Evolutionary conservation across 1,140 invertebrate species (phyloP), one percentile per base, ranked within the genome.

Genomic region (Polyergus mexicanus): DNA sequence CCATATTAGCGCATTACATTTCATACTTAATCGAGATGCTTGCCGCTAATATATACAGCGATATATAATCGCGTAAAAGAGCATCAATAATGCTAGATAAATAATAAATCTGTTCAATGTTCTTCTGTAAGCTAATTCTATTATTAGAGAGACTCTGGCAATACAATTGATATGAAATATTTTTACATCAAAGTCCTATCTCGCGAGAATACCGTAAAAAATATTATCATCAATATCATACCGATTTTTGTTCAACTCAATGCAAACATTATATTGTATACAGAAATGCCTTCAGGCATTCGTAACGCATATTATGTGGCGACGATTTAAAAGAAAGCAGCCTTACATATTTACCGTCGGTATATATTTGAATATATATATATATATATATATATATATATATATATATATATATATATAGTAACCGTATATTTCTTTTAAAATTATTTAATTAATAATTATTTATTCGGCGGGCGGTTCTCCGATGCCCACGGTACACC

Each of bases 21-120:
- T 58, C 68, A 44, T 74, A 54, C 28, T 83, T 72, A 83, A 60
- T 74, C 32, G 51, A 58, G 25, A 58, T 41, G 19, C 22, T 60
- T 35, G 6, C 2, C 51, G 38, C 25, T 32, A 56, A 83, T 62
- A n/a, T n/a, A n/a, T n/a, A 72, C 65, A 35, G 25, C 28, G n/a
- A n/a, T n/a, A 19, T 66, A 78, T 66, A 78, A 78, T 54, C 47
- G n/a, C 38, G n/a, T 51, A 35, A 72, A 19, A 56, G 47, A 28
- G 5, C 63, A 13, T 44, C 47, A 28, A 69, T 41, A 25, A 58
- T 32, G 1, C 75, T 77, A 6, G 16, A 16, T 54, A 78, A 38
- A 69, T 80, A 54, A 80, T 44, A 10, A 7, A 28, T 10, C 11
- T 13, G 35, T 69, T 58, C n/a, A 25, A 75, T 8, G 22, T 58